Conservation (phyloP, 2,113 vertebrate species). For the Brevimyrus niger region DNA sequence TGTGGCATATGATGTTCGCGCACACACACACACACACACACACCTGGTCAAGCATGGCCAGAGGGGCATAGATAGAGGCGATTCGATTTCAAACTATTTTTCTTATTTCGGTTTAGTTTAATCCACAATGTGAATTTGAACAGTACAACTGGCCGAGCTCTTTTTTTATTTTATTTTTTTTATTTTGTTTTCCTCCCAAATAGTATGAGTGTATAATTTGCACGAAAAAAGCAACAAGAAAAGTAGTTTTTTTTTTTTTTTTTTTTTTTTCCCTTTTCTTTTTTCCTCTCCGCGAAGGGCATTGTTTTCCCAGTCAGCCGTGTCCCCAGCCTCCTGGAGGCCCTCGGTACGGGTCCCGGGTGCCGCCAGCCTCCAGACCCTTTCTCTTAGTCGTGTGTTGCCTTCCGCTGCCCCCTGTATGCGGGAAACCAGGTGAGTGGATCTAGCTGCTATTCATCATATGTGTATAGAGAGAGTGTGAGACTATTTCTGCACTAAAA, state of each 20-base stretch:
- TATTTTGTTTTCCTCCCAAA: background rate
- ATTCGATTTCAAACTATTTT: background rate
- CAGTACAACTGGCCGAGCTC: background rate
- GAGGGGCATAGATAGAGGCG: background rate
- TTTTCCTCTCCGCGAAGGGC: constrained; percentile 38
- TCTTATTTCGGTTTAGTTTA: background rate
- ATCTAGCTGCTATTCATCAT: constrained; percentile 47
- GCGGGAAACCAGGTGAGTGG: constrained; percentile 26
- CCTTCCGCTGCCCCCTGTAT: constrained; percentile 39
- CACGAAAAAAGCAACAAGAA: constrained; percentile 53
- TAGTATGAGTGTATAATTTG: constrained; percentile 37
- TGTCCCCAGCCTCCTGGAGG: constrained; percentile 40
- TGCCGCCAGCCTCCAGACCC: background rate
- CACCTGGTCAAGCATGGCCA: background rate
- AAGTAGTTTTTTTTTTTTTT: background rate
- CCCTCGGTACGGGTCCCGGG: background rate
- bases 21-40: background rate
- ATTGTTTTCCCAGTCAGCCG: constrained; percentile 62
- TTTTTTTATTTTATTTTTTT: background rate
- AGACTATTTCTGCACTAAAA: constrained; percentile 62
- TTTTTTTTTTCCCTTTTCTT: too few relatives aligned
- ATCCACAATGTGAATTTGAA: constrained; percentile 18
- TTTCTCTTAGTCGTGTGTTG: constrained; percentile 18
- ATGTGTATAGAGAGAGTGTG: constrained; percentile 23
- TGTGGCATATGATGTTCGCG: background rate